These are phyloP conservation scores for Chromobotia macracanthus DNA, from an alignment of 2,797 vertebrate genomes.

Conservation along the genomic window DNA sequence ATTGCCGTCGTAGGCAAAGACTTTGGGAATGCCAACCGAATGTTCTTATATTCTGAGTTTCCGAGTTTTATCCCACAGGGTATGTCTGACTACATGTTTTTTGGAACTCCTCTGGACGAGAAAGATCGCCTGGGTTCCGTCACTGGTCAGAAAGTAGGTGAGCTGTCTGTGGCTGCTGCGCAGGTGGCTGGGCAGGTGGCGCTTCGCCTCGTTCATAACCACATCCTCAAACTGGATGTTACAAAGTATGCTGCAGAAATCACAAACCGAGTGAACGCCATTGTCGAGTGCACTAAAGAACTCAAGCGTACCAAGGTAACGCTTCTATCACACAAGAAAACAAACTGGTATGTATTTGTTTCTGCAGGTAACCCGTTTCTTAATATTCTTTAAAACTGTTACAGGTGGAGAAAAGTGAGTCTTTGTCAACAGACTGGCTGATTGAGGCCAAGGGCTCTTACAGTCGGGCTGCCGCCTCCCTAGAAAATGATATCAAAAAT, in stretches of 20 bases:
- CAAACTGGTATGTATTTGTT: not conserved
- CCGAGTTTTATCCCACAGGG: not conserved
- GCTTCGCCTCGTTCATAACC: constrained; percentile 82
- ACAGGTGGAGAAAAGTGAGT: constrained; percentile 53
- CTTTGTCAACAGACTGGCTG: constrained; percentile 80
- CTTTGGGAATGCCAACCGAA: not conserved
- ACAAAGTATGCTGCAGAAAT: constrained; percentile 68
- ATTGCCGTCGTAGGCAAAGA: not conserved
- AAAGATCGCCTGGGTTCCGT: constrained; percentile 57
- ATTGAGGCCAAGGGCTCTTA: constrained; percentile 79
- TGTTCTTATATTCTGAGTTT: not conserved
- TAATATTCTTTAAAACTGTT: not conserved
- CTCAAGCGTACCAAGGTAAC: constrained; percentile 48
- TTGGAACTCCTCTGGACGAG: constrained; percentile 80
- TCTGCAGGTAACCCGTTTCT: not conserved
- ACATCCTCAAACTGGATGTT: constrained; percentile 82
- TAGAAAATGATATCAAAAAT: constrained; percentile 63
- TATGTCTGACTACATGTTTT: constrained; percentile 71
- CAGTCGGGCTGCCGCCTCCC: constrained; percentile 67
- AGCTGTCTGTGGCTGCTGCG: constrained; percentile 67
- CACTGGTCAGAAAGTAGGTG: constrained; percentile 49
- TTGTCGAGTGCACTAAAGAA: constrained; percentile 18
- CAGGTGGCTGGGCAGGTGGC: constrained; percentile 85
- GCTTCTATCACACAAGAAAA: no score
- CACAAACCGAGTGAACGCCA: accelerated